Base-by-base conservation (phyloP, 1,140 invertebrate species). In the Drosophila pseudoobscura region DNA sequence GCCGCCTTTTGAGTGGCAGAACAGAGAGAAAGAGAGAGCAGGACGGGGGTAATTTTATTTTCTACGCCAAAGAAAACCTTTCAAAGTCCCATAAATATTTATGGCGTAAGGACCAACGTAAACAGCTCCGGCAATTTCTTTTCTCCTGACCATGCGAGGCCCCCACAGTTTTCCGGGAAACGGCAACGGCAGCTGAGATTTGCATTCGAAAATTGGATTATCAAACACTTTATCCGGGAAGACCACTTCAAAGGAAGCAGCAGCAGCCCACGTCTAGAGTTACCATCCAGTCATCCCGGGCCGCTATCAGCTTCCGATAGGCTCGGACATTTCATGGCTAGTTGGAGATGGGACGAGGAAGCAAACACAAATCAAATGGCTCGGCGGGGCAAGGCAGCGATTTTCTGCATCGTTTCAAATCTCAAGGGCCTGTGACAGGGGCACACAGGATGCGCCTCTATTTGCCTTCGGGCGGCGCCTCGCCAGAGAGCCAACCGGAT, bases 321-420 rank as follows among this genome's bases (percentile, higher is more conserved):
- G 71, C 71, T 56, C 49, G 75, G 83, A 87, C 75, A 88, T 88
- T 88, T 88, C 84, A 88, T 73, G 83, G 55, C 59, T 61, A 83
- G 84, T 88, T 88, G 80, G 63, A 60, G 56, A 62, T 65, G 57
- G 60, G 11, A 39, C 11, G 57, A 79, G 46, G 79, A 43, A 76
- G 68, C 83, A 88, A 83, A 88, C 83, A 88, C 62, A 88, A 88
- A 89, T 88, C 75, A 88, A 88, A 88, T 79, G 83, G 64, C 49
- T 79, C 54, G 61, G 50, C 50, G 55, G 39, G 43, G 70, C 57
- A 49, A 59, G 61, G 55, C 75, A 55, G 61, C 53, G 75, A 88
- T 88, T 88, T 88, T 88, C 83, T 69, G 84, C 83, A 79, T 87
- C 83, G 75, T 68, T 77, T 15, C 8, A 8, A 52, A 24, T 56